These are phyloP conservation scores for Camponotus pennsylvanicus DNA, from an alignment of 1,140 invertebrate genomes.

Conservation along the genomic window DNA sequence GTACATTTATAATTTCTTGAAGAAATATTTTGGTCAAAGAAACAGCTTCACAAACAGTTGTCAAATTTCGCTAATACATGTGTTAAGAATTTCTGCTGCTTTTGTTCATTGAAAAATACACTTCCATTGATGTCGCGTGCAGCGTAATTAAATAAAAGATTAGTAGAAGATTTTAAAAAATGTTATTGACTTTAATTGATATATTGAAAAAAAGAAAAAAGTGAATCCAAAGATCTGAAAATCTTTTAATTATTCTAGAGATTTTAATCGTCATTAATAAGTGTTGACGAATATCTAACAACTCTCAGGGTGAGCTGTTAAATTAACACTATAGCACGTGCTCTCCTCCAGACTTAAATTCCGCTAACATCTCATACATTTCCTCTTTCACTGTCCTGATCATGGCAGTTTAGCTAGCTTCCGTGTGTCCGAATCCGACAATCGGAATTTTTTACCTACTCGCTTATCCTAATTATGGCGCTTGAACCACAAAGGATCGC, in stretches of 20 bases:
- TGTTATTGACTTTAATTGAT: neutral
- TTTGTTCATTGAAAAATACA: constrained; percentile 6
- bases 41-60: neutral
- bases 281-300: constrained; percentile 43
- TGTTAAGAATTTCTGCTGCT: neutral
- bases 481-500: constrained; percentile 53
- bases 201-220: constrained; percentile 1
- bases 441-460: constrained; percentile 81
- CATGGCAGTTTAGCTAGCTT: constrained; percentile 85
- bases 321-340: constrained; percentile 34
- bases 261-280: constrained; percentile 30
- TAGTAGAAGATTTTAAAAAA: constrained; percentile 7
- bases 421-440: constrained; percentile 78
- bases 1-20: constrained; percentile 16
- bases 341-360: constrained; percentile 45
- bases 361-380: constrained; percentile 59
- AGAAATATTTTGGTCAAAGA: neutral
- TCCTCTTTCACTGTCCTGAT: constrained; percentile 50
- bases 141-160: neutral
- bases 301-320: neutral
- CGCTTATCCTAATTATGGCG: constrained; percentile 73
- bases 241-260: constrained; percentile 46
- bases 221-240: neutral
- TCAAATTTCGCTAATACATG: neutral
- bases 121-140: constrained; percentile 34